Evolutionary conservation across 64 coral and sea anemone species (phyloP).

Genomic region (Montipora cactus): DNA sequence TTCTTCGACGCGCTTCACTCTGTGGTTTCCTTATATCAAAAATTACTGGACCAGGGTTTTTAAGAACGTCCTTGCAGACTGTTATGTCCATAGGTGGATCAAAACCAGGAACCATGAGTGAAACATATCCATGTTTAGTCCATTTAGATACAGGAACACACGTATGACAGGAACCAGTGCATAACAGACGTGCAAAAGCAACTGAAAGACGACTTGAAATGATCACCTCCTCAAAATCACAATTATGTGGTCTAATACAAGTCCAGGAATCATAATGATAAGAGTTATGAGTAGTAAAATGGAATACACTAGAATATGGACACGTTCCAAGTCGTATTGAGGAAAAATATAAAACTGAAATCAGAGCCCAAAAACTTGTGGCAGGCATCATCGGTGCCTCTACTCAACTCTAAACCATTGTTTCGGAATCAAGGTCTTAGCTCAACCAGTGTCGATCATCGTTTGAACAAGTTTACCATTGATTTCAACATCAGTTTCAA

Average conservation of each 20-base stretch:
- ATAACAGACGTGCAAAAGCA: not conserved
- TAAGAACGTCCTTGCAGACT: slow-evolving; percentile 5
- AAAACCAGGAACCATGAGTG: not conserved
- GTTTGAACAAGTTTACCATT: too few species aligned
- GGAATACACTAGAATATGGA: too few species aligned
- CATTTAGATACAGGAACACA: not conserved
- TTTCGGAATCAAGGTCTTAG: too few species aligned
- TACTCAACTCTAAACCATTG: too few species aligned
- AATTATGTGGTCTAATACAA: not conserved
- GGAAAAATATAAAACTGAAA: too few species aligned
- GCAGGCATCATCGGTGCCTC: too few species aligned
- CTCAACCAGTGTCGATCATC: too few species aligned
- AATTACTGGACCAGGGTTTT: slow-evolving; percentile 2
- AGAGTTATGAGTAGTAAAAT: not conserved
- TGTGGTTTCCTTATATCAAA: not conserved
- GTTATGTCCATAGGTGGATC: slow-evolving; percentile 3
- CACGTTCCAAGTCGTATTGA: too few species aligned
- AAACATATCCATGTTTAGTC: slow-evolving; percentile 4
- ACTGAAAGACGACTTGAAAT: not conserved
- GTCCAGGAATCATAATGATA: not conserved
- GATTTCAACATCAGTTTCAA: too few species aligned
- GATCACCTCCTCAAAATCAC: not conserved
- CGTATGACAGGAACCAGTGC: not conserved
- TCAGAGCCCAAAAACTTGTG: too few species aligned
- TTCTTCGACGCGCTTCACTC: not conserved